Evolutionary conservation across 2,113 vertebrate species (phyloP).

Genomic region (Numida meleagris): DNA sequence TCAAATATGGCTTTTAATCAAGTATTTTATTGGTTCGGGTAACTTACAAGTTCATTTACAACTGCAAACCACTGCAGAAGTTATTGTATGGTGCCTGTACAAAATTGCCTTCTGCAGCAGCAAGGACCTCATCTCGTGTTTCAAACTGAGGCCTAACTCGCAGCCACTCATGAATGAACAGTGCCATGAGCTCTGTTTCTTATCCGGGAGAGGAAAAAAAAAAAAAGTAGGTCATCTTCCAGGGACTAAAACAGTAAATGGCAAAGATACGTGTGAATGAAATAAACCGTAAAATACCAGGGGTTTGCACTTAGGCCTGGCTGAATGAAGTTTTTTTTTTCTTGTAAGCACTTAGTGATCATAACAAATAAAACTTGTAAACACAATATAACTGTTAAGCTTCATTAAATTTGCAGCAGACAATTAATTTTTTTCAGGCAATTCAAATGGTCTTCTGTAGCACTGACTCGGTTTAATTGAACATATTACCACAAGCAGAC

Average conservation of each 20-base stretch:
- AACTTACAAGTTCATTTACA: fast-evolving
- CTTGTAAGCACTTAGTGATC: slow-evolving; percentile 55
- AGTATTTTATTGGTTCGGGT: background rate
- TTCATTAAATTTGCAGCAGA: slow-evolving; percentile 71
- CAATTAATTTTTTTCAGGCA: slow-evolving; percentile 69
- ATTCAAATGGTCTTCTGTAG: slow-evolving; percentile 62
- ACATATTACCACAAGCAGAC: slow-evolving; percentile 73
- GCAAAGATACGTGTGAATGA: background rate
- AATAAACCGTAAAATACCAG: background rate
- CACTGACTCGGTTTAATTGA: slow-evolving; percentile 74
- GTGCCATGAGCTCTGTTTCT: background rate
- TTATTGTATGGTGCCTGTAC: fast-evolving
- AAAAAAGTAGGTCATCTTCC: background rate
- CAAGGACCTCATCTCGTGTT: background rate
- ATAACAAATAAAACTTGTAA: slow-evolving; percentile 67
- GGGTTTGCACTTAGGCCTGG: background rate
- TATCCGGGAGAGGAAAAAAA: background rate
- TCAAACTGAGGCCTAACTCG: background rate
- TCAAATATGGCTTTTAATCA: background rate
- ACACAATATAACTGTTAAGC: slow-evolving; percentile 52
- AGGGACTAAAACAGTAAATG: background rate
- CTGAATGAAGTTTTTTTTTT: slow-evolving; percentile 1
- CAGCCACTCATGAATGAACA: fast-evolving
- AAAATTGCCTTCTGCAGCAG: background rate
- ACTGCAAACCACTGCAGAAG: background rate